Percentiles rank a stretch among this genome's conserved stretches.
Evolutionary conservation across 2,113 vertebrate species (phyloP).

Genomic region (Boleophthalmus pectinirostris): DNA sequence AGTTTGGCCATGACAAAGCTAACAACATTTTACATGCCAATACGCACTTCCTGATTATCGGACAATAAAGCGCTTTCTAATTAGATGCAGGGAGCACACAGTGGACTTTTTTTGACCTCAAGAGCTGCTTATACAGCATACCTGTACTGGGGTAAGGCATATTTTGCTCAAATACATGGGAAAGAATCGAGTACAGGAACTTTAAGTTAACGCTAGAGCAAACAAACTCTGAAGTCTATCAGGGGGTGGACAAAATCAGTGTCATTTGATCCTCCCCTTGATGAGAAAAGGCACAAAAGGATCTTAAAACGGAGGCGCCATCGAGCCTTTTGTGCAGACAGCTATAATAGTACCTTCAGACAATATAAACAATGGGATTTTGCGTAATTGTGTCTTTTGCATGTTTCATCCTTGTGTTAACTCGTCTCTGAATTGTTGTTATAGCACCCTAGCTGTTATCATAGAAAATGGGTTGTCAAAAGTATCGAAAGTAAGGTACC

Average conservation of each 20-base stretch:
- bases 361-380: conserved; percentile 4
- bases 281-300: background rate
- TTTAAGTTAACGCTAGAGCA: background rate
- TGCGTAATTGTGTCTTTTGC: background rate
- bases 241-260: conserved; percentile 8
- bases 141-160: no score
- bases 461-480: background rate
- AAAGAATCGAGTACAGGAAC: no score
- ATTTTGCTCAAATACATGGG: no score
- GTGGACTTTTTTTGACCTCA: no score
- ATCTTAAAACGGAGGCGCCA: background rate
- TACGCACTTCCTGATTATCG: no score
- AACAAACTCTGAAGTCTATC: background rate
- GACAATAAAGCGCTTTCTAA: no score
- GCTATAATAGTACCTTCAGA: background rate
- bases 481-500: no score
- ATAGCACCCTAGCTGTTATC: background rate
- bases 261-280: background rate
- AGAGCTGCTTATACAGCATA: no score
- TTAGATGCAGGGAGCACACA: no score
- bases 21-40: no score
- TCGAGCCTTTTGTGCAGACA: background rate
- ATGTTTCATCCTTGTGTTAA: background rate
- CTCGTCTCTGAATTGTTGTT: background rate
- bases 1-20: no score